Conservation (phyloP, 2,113 vertebrate species). For the Synchiropus splendidus region DNA sequence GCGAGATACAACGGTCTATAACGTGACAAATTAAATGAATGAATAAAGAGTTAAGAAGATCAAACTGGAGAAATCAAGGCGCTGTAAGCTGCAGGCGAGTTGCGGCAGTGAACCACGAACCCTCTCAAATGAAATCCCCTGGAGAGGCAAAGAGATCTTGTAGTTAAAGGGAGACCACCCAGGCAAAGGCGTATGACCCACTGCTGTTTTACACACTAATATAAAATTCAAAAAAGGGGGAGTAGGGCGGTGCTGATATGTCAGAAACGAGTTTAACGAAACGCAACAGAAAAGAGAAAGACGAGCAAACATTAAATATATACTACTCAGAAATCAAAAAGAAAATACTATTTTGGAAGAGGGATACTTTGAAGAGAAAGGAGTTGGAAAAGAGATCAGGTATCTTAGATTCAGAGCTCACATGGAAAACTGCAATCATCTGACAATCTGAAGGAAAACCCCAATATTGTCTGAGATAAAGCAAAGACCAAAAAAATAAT, state of each 20-base stretch:
- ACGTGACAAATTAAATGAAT: background rate
- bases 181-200: constrained; percentile 34
- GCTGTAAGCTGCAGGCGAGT: constrained; percentile 11
- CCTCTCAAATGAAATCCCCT: constrained; percentile 35
- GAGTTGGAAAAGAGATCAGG: constrained; percentile 39
- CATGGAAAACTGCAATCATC: constrained; percentile 66
- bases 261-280: constrained; percentile 45
- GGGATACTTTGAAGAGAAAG: constrained; percentile 21
- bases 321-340: constrained; percentile 54
- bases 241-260: constrained; percentile 19
- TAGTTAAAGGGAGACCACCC: constrained; percentile 54
- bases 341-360: constrained; percentile 64
- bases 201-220: constrained; percentile 45
- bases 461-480: background rate
- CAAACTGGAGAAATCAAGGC: constrained; percentile 5
- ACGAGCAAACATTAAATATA: constrained; percentile 41
- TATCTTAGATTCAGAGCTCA: constrained; percentile 59
- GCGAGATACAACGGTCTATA: too few relatives aligned
- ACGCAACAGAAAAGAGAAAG: constrained; percentile 11
- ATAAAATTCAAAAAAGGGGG: constrained; percentile 11
- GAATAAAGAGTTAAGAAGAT: constrained; percentile 19
- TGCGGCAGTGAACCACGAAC: constrained; percentile 31
- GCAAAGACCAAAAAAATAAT: too few relatives aligned
- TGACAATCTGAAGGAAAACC: constrained; percentile 53
- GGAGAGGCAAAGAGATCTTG: constrained; percentile 18